Evolutionary conservation across 2,888 invertebrate species (phyloP), one percentile per base, ranked within the genome.

Genomic region (Drepanosiphum platanoidis): DNA sequence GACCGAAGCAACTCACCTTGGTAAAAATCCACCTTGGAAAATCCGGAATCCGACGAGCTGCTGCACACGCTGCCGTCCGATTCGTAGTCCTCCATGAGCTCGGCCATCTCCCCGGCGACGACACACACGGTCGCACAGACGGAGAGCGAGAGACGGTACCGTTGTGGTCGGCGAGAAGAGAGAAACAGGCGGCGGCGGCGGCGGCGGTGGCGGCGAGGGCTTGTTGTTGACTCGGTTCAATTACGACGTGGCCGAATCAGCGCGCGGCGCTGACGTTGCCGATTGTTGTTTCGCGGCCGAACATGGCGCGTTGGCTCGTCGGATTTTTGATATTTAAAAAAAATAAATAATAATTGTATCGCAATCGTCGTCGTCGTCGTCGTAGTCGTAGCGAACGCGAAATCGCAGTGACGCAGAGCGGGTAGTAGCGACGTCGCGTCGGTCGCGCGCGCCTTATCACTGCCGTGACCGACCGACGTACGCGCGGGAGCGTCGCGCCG

Each of bases 41-140:
- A 84, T 58, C 84, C 77, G 11, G 84, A 84, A 68, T 84, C 84
- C 1, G 84, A 84, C 0, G 84, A 84, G 39, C 68, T 34, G 66
- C 30, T 34, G 36, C 36, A 36, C n/a, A n/a, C n/a, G n/a, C n/a
- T n/a, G 36, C 27, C 58, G 15, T 77, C 77, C 1, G 68, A 84
- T 30, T 84, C 70, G 30, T 70, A 30, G n/a, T 77, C 84, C 1
- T 36, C n/a, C 77, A 52, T 52, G 52, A 18, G 13, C 11, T 15
- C 52, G n/a, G 11, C 71, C 52, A 4, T 79, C 5, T n/a, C n/a
- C n/a, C n/a, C n/a, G n/a, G n/a, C n/a, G n/a, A n/a, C n/a, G n/a
- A n/a, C n/a, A n/a, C n/a, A n/a, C n/a, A n/a, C n/a, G n/a, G n/a
- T n/a, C n/a, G n/a, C n/a, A n/a, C n/a, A n/a, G n/a, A n/a, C n/a